Evolutionary conservation across 1,140 invertebrate species (phyloP), one percentile per base, ranked within the genome.

Genomic region (Achatina immaculata): DNA sequence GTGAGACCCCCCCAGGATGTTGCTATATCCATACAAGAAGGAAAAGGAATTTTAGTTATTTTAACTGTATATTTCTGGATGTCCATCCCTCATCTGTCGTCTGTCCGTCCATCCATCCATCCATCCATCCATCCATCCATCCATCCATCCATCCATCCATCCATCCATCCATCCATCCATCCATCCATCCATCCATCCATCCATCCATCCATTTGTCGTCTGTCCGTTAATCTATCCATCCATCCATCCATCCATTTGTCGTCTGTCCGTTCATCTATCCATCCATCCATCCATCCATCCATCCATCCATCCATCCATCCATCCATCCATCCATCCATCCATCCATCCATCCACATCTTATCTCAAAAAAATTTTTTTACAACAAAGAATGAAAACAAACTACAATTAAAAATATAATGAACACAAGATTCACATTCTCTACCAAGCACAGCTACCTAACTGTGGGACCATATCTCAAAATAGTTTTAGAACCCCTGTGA

Each of bases 81-180:
- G n/a, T n/a, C n/a, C n/a, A n/a, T n/a, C n/a, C n/a, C n/a, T n/a
- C n/a, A n/a, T 48, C 45, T 48, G 19, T 65, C 24, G 9, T 14
- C n/a, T 65, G 31, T 28, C 62, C 62, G 31, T 65, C 62, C n/a
- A 65, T 65, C 62, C 62, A 65, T 65, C 11, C 62, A 65, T 65
- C 62, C 62, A 65, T 65, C 62, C 62, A 65, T 65, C 11, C 62
- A 65, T 65, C 62, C 62, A 65, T 65, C 62, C 62, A 65, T 65
- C 11, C 62, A 65, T 65, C 62, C 62, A 65, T 65, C 62, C 62
- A 65, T 65, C 11, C 62, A 65, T 65, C 11, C 62, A 65, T 65
- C 62, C 62, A 65, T 65, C 62, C 62, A 65, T 65, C 62, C 62
- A 65, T 28, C 11, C 62, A 65, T 14, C 62, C 62, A 14, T 65